A percentile compares a stretch with the other conserved stretches of the same genome.
Evolutionary conservation across 1,140 invertebrate genomes (phyloP).

Genomic region (Diploscapter pachys): DNA sequence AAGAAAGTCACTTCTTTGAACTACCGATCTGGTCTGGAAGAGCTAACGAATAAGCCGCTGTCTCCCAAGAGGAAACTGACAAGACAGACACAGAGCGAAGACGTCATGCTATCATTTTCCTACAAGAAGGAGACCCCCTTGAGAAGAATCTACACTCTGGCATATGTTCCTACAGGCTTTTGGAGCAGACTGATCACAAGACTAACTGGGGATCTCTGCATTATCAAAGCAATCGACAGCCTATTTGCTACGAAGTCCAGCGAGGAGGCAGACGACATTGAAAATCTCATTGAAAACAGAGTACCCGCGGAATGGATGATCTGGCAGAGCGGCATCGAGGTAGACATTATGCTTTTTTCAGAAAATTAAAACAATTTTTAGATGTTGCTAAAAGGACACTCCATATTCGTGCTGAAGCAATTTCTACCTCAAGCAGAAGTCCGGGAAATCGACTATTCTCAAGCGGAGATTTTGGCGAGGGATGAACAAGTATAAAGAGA

Average conservation of each 20-base stretch:
- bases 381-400: conserved; percentile 64
- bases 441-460: conserved; percentile 45
- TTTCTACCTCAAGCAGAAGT: conserved; percentile 67
- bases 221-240: conserved; percentile 19
- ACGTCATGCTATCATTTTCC: conserved; percentile 20
- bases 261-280: conserved; percentile 14
- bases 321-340: conserved; percentile 89
- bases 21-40: too few species aligned
- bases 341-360: conserved; percentile 60
- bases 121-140: conserved; percentile 37
- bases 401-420: conserved; percentile 79
- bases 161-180: conserved; percentile 95
- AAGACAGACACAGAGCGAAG: background rate
- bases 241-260: conserved; percentile 18
- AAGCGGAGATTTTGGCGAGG: conserved; percentile 8
- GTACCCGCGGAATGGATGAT: conserved; percentile 83
- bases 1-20: too few species aligned
- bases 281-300: background rate
- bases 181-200: conserved; percentile 87
- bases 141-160: conserved; percentile 69
- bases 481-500: conserved; percentile 7
- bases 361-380: conserved; percentile 13
- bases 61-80: background rate
- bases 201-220: conserved; percentile 25
- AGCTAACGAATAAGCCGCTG: too few species aligned